Percentiles rank a stretch among this genome's conserved stretches.
These are phyloP conservation scores for Trichacis sp. DNA, from an alignment of 2,888 invertebrate genomes.

Conservation along the genomic window DNA sequence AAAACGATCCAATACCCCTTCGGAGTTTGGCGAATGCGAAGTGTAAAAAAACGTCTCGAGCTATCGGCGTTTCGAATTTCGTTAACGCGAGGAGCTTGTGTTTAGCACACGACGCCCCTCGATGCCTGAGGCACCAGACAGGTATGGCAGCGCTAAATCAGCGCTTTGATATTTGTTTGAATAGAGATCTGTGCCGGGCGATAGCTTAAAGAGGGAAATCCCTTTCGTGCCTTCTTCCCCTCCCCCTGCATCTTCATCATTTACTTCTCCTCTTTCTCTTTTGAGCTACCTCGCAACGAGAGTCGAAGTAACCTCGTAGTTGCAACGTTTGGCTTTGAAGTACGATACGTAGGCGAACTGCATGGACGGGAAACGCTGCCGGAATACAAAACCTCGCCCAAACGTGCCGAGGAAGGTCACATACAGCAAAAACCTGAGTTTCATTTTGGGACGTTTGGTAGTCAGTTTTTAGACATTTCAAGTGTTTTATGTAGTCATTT, in stretches of 20 bases:
- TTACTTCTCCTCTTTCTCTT: conserved; percentile 38
- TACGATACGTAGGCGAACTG: conserved; percentile 25
- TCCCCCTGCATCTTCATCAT: conserved; percentile 34
- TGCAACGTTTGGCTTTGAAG: conserved; percentile 34
- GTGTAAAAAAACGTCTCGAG: conserved; percentile 13
- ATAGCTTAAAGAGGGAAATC: conserved; percentile 51
- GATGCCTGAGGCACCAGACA: conserved; percentile 9
- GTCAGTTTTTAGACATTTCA: too few relatives aligned
- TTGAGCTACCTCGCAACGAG: conserved; percentile 15
- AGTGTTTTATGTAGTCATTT: too few relatives aligned
- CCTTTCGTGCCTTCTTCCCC: conserved; percentile 32
- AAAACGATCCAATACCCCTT: conserved; percentile 27
- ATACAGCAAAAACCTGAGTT: too few relatives aligned
- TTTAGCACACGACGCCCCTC: conserved; percentile 18
- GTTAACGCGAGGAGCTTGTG: conserved; percentile 35
- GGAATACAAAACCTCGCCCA: conserved; percentile 1
- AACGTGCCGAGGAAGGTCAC: neutral
- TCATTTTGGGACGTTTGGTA: too few relatives aligned
- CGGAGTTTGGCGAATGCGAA: conserved; percentile 14
- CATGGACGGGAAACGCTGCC: neutral
- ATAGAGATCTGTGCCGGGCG: conserved; percentile 63
- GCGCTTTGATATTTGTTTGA: conserved; percentile 58
- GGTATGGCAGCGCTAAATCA: conserved; percentile 41
- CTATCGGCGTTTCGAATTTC: conserved; percentile 36
- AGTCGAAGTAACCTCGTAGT: conserved; percentile 27